phyloP scores from a whole-genome alignment of 2,113 vertebrate genomes.

The Nansenia antarctica region DNA sequence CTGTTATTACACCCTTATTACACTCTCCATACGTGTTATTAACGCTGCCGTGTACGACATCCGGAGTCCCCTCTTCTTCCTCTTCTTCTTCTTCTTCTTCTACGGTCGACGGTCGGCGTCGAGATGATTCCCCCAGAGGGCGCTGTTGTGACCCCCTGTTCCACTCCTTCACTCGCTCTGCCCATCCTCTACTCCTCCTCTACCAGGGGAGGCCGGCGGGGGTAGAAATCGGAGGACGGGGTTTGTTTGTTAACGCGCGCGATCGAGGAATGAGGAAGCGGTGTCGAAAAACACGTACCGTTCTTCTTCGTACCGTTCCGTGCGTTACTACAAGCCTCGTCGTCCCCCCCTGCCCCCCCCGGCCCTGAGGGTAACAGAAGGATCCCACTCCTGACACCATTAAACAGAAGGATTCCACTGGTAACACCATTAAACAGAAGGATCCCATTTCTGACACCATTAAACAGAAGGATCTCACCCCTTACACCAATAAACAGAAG shows the following conservation, averaged over 20 bases:
- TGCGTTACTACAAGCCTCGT: background rate
- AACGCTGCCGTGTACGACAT: conserved; percentile 25
- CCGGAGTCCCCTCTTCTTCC: conserved; percentile 10
- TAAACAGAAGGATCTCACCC: background rate
- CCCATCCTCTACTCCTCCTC: conserved; percentile 22
- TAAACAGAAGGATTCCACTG: background rate
- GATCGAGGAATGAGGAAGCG: too few relatives aligned
- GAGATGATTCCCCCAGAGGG: too few relatives aligned
- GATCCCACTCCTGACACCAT: background rate
- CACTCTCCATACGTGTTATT: conserved; percentile 32
- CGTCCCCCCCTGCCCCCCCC: background rate
- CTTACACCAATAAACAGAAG: background rate
- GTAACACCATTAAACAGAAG: background rate
- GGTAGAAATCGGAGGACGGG: too few relatives aligned
- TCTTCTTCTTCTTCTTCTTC: too few relatives aligned
- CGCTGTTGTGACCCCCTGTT: background rate
- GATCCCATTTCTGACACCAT: background rate
- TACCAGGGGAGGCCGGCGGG: too few relatives aligned
- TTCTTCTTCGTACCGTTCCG: too few relatives aligned
- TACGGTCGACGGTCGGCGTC: too few relatives aligned
- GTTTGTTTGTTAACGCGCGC: too few relatives aligned
- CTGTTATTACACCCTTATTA: conserved; percentile 33
- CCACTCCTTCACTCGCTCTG: conserved; percentile 34
- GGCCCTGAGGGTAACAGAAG: background rate
- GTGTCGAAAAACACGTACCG: too few relatives aligned